Conservation (phyloP, 2,797 vertebrate species). For the Clamator glandarius region DNA sequence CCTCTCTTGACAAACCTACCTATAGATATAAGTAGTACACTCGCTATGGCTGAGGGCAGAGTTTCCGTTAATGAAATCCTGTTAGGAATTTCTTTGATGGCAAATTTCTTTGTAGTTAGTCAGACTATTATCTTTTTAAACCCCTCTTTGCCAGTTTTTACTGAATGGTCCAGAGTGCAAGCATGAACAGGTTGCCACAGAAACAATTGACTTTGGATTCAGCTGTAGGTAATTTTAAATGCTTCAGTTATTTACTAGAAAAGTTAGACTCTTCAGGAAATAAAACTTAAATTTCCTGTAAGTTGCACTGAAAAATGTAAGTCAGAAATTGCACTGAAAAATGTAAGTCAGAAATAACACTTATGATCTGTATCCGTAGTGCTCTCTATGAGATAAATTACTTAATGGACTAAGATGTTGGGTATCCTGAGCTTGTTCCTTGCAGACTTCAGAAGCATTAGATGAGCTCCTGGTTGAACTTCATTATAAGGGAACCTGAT, state of each 20-base stretch:
- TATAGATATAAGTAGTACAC: not conserved
- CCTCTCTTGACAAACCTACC: not conserved
- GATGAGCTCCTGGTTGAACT: not conserved
- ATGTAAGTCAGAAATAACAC: not conserved
- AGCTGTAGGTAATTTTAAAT: not conserved
- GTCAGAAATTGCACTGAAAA: not conserved
- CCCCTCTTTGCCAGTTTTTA: not conserved
- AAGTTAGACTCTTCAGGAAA: not conserved
- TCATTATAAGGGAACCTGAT: not conserved
- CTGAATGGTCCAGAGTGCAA: not conserved
- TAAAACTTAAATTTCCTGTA: not conserved
- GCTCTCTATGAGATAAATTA: not conserved
- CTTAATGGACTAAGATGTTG: accelerated
- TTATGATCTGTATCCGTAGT: not conserved
- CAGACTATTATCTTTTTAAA: not conserved
- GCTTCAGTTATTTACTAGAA: not conserved
- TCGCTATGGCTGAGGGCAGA: not conserved
- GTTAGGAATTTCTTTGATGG: not conserved
- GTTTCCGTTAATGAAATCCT: not conserved
- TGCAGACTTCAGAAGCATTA: not conserved
- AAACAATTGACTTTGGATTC: not conserved
- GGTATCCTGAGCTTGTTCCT: not conserved
- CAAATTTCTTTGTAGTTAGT: not conserved
- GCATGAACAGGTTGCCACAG: not conserved
- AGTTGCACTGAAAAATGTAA: not conserved